A percentile compares a stretch with the other conserved stretches of the same genome.
phyloP scores from a whole-genome alignment of 2,888 invertebrate species.

The Coremacera marginata region DNA sequence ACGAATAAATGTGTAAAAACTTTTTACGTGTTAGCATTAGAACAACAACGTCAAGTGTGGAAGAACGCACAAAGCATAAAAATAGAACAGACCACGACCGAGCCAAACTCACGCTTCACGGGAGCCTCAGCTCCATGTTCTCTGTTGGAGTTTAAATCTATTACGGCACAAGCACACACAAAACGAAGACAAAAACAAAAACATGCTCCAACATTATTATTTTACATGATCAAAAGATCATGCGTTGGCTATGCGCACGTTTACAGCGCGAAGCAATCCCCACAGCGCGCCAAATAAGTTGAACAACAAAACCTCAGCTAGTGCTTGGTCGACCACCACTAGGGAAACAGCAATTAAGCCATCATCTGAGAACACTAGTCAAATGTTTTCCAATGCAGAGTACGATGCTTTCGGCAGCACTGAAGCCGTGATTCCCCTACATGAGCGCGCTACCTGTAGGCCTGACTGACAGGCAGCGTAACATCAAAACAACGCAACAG shows the following conservation, averaged over 20 bases:
- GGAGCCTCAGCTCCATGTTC: not conserved
- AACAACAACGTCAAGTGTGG: conserved; percentile 5
- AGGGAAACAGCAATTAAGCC: conserved; percentile 41
- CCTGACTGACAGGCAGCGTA: no score
- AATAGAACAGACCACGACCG: conserved; percentile 32
- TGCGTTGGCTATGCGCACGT: not conserved
- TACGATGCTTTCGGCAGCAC: not conserved
- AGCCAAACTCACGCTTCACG: conserved; percentile 8
- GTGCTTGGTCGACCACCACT: conserved; percentile 25
- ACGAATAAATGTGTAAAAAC: not conserved
- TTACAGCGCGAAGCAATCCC: not conserved
- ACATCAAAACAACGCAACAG: no score
- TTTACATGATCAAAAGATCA: conserved; percentile 15
- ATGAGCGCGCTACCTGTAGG: not conserved
- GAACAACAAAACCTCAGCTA: not conserved
- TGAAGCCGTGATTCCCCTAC: not conserved
- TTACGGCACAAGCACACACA: not conserved
- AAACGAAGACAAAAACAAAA: not conserved
- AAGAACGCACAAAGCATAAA: conserved; percentile 40
- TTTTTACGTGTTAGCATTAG: not conserved
- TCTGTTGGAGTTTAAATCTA: conserved; percentile 7
- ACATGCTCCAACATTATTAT: conserved; percentile 10
- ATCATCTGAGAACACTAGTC: conserved; percentile 36
- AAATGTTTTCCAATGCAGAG: not conserved
- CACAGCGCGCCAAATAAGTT: not conserved